A percentile compares a stretch with the other conserved stretches of the same genome.
phyloP scores from a whole-genome alignment of 2,113 vertebrate genomes.

The Odocoileus hemionus region DNA sequence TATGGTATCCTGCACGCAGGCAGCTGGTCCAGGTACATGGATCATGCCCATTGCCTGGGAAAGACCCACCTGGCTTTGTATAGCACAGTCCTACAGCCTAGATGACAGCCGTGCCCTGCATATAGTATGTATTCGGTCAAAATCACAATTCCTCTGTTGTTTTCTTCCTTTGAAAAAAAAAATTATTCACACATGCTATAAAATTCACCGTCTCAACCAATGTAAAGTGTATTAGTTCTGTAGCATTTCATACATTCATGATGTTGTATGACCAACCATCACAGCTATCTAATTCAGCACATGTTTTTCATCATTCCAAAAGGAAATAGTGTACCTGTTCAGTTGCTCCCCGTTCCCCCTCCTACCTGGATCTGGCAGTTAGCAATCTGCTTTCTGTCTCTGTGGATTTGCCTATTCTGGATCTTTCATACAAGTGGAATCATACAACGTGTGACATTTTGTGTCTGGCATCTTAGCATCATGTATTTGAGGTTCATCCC shows the following conservation, averaged over 20 bases:
- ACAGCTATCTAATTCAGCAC: neutral
- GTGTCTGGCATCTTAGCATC: neutral
- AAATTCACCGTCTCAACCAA: neutral
- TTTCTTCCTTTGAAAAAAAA: neutral
- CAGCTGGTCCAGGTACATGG: neutral
- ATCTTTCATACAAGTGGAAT: neutral
- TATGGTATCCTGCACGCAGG: accelerated
- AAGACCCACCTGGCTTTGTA: neutral
- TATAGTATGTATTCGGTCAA: neutral
- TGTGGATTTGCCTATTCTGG: neutral
- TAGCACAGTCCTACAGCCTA: neutral
- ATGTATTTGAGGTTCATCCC: neutral
- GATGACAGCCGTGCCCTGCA: neutral
- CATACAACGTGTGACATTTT: neutral
- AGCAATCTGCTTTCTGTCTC: neutral
- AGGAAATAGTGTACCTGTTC: neutral
- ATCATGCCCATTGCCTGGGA: neutral
- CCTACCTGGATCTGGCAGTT: neutral
- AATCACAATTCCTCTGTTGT: neutral
- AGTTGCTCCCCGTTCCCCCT: neutral
- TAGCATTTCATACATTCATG: neutral
- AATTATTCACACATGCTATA: neutral
- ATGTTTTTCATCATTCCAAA: neutral
- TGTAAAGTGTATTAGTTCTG: neutral
- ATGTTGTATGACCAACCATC: neutral